Evolutionary conservation across 2,113 vertebrate species (phyloP), one percentile per base, ranked within the genome.

Genomic region (Sorex araneus): DNA sequence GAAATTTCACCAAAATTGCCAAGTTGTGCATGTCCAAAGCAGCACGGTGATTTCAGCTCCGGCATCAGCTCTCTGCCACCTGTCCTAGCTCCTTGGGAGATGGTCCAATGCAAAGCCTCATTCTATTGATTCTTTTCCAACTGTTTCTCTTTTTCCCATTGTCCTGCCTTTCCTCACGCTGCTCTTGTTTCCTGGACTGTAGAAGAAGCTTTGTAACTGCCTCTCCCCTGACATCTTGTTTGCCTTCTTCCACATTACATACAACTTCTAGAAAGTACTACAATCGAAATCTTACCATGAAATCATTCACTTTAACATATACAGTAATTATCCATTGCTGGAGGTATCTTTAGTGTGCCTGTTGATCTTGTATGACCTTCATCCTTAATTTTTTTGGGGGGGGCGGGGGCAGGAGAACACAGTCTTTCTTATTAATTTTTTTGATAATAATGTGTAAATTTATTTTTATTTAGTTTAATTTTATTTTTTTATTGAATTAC

Each of bases 221-320:
- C 57, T 23, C 32, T 75, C 8, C 27, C 25, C 73, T 21, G 67
- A 84, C 73, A 76, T 88, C 6, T 27, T 63, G 21, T 67, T 83
- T 88, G 32, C 43, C 27, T 74, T 28, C 79, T 97, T 79, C 82
- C 69, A 88, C 36, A 34, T 43, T 89, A 9, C 63, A 43, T 28
- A 30, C 18, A 40, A 25, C 23, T 36, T 7, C n/a, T 87, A 32
- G 45, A 43, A 40, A 94, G 4, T 36, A 47, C 77, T 28, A 40
- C 54, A 66, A 27, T 25, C 3, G 27, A 66, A 13, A 66, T 66
- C 64, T 60, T 60, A 60, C 92, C 30, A 10, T 30, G 36, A 19
- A 27, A 6, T 12, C 40, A 0, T 82, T 45, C 76, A 60, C 32
- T 63, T 79, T n/a, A 43, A 69, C 54, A 3, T 43, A 1, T 57